These are phyloP conservation scores for Bombus waltoni DNA, from an alignment of 1,140 invertebrate genomes.

Conservation along the genomic window DNA sequence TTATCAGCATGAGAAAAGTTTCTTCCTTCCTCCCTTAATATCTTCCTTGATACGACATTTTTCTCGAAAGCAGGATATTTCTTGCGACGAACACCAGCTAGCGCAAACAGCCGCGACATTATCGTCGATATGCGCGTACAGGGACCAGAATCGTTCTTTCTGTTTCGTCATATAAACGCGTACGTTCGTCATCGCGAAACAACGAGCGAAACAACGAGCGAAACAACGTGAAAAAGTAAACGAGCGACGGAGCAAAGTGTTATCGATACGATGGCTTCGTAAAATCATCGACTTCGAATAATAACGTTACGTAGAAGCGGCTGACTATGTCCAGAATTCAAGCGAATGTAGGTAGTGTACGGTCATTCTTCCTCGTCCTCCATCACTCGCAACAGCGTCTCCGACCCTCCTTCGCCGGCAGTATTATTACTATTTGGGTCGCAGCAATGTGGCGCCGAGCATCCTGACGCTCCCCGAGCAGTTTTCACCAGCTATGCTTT, in stretches of 20 bases:
- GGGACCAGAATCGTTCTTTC: too few relatives aligned
- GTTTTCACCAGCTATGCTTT: constrained; percentile 37
- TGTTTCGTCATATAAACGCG: too few relatives aligned
- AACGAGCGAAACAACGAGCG: neutral
- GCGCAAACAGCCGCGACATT: neutral
- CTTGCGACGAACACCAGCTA: neutral
- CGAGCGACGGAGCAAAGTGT: neutral
- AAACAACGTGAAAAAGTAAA: neutral
- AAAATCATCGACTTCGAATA: constrained; percentile 2
- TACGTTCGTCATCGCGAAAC: neutral
- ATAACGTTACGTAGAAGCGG: constrained; percentile 9
- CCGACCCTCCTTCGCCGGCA: constrained; percentile 32
- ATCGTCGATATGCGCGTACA: too few relatives aligned
- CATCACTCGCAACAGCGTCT: constrained; percentile 27
- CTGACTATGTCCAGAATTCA: constrained; percentile 11
- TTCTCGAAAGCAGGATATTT: constrained; percentile 11
- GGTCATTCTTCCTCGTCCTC: constrained; percentile 44
- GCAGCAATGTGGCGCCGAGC: constrained; percentile 71
- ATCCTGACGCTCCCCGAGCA: constrained; percentile 61
- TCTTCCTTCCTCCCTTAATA: constrained; percentile 8
- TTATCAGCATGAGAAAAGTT: constrained; percentile 37
- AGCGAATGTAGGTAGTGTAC: constrained; percentile 39
- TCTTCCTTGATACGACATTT: neutral
- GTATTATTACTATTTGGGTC: constrained; percentile 75
- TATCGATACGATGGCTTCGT: neutral